Conservation (phyloP, 2,797 vertebrate genomes). For the Orientallactaga sibirica region DNA sequence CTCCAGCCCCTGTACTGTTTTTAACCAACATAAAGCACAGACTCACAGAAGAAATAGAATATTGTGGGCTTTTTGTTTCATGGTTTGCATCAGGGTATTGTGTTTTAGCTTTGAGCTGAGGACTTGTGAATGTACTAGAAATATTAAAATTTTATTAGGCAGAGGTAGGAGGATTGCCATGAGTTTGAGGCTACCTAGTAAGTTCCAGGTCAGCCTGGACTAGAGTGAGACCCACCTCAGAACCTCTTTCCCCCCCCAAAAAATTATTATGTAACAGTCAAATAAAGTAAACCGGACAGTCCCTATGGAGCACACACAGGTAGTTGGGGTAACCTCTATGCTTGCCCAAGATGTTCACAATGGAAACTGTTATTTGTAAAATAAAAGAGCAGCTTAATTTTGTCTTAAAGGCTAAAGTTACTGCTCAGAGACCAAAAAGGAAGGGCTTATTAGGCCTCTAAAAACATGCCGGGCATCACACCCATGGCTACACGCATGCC, state of each 20-base stretch:
- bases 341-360: not conserved
- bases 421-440: conserved; percentile 2
- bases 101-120: conserved; percentile 47
- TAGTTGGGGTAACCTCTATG: not conserved
- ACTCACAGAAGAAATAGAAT: not conserved
- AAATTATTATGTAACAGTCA: not conserved
- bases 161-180: not conserved
- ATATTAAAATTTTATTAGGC: conserved; percentile 16
- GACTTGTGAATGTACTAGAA: conserved; percentile 50
- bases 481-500: not conserved
- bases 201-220: too few relatives aligned
- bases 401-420: conserved; percentile 40
- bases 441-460: not conserved
- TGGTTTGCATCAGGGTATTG: not conserved
- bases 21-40: not conserved
- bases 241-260: too few relatives aligned
- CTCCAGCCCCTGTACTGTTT: not conserved
- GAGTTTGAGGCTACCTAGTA: too few relatives aligned
- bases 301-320: not conserved
- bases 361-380: conserved; percentile 34
- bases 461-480: not conserved
- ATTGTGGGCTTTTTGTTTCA: conserved; percentile 1
- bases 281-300: not conserved
- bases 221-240: too few relatives aligned
- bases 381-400: not conserved